Conservation (phyloP, 2,113 vertebrate genomes). For the Ceuthmochares aereus region DNA sequence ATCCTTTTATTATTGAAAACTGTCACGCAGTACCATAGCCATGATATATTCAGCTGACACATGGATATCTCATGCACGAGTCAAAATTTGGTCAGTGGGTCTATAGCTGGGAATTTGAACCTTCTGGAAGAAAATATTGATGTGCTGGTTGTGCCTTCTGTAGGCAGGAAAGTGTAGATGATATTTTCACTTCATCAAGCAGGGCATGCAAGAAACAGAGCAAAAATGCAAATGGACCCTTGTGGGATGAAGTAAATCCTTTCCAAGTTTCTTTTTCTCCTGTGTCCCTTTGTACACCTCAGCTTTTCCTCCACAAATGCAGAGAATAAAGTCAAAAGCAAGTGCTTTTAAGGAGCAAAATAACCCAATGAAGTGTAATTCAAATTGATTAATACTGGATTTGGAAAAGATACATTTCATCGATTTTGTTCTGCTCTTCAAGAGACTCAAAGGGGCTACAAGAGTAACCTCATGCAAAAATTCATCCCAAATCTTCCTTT, state of each 20-base stretch:
- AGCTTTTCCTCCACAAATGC: constrained; percentile 4
- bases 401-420: constrained; percentile 28
- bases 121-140: neutral
- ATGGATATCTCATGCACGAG: neutral
- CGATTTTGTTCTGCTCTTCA: neutral
- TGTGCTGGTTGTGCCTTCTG: neutral
- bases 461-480: neutral
- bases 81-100: neutral
- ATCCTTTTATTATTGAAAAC: neutral
- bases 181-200: neutral
- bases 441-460: neutral
- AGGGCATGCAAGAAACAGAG: neutral
- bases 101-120: neutral
- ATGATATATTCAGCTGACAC: neutral
- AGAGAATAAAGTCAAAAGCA: neutral
- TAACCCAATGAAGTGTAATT: constrained; percentile 1
- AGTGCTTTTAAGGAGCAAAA: neutral
- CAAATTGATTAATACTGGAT: constrained; percentile 27
- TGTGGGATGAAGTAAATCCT: neutral
- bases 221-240: neutral
- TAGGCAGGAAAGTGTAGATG: neutral
- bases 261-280: neutral
- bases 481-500: constrained; percentile 19
- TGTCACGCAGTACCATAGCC: neutral
- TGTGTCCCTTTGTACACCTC: neutral